Evolutionary conservation across 92 coral and sea anemone genomes (phyloP).

Genomic region (Actinernus sp.): DNA sequence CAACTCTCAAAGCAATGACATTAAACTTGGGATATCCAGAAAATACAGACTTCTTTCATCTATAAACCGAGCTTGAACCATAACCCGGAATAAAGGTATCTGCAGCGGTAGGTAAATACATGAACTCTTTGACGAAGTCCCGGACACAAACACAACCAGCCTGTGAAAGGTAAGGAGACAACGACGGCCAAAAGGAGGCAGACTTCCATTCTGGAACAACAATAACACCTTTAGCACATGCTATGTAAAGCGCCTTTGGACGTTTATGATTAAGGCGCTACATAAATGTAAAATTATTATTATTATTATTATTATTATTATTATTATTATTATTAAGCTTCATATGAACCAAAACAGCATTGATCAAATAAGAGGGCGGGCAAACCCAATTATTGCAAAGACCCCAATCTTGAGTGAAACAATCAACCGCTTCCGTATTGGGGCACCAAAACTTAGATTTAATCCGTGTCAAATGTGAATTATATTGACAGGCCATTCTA

Average conservation of each 20-base stretch:
- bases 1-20: neutral
- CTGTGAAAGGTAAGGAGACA: too few relatives aligned
- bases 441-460: constrained; percentile 59
- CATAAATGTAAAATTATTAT: too few relatives aligned
- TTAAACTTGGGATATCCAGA: neutral
- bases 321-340: constrained; percentile 15
- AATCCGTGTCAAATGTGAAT: constrained; percentile 33
- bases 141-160: too few relatives aligned
- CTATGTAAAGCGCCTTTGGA: too few relatives aligned
- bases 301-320: too few relatives aligned
- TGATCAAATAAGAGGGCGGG: constrained; percentile 48
- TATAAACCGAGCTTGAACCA: neutral
- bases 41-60: neutral
- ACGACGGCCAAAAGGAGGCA: constrained; percentile 54
- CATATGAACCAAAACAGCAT: constrained; percentile 51
- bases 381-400: constrained; percentile 25
- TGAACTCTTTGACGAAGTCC: neutral
- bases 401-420: constrained; percentile 61
- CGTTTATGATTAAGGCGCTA: too few relatives aligned
- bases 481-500: constrained; percentile 46
- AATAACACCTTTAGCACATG: constrained; percentile 43
- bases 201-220: constrained; percentile 39
- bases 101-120: neutral
- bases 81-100: neutral
- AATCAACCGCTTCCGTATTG: constrained; percentile 56